phyloP scores from a whole-genome alignment of 2,113 vertebrate genomes.

The Odontesthes bonariensis region DNA sequence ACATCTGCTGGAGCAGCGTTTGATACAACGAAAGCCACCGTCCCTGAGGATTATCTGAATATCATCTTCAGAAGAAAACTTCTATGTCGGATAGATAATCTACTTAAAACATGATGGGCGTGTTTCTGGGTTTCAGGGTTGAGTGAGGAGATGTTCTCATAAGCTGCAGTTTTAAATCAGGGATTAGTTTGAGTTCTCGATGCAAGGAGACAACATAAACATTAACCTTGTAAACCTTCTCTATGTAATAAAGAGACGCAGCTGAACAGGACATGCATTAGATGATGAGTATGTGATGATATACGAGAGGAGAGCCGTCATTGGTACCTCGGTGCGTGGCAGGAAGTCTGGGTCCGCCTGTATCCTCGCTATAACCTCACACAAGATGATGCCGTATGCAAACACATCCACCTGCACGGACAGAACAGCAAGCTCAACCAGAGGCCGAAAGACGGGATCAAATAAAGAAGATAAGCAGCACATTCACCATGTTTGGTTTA shows the following conservation, averaged over 20 bases:
- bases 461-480: not conserved
- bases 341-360: constrained; percentile 95
- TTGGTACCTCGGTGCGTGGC: constrained; percentile 90
- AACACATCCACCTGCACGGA: constrained; percentile 87
- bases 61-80: not conserved
- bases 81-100: no score
- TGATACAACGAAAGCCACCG: not conserved
- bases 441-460: not conserved
- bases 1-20: not conserved
- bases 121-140: not conserved
- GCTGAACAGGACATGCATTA: no score
- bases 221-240: not conserved
- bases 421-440: not conserved
- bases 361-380: constrained; percentile 93
- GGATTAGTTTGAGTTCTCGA: no score
- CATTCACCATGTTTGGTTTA: not conserved
- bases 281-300: constrained; percentile 6
- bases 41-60: not conserved
- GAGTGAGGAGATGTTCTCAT: no score
- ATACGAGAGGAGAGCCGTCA: not conserved
- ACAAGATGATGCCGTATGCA: constrained; percentile 94
- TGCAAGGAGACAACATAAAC: no score
- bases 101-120: not conserved
- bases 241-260: no score
- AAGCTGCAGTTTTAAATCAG: no score